These are phyloP conservation scores for Macrochelys suwanniensis DNA, from an alignment of 2,797 vertebrate genomes.

Conservation along the genomic window DNA sequence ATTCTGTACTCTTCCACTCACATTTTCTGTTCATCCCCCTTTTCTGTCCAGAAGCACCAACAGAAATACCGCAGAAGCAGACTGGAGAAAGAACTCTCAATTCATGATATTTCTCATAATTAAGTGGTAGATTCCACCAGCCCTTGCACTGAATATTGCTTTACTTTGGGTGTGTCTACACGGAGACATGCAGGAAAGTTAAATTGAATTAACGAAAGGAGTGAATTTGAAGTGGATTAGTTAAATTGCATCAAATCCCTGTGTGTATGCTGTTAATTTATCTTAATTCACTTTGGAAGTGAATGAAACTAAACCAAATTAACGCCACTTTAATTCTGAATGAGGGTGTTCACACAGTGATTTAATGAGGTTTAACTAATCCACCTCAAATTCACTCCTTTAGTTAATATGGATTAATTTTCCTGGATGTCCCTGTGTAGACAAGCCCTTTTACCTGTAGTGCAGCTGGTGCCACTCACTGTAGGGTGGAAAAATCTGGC, in stretches of 20 bases:
- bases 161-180: neutral
- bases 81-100: neutral
- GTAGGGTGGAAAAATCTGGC: neutral
- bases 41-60: neutral
- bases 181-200: neutral
- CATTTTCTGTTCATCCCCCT: neutral
- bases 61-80: neutral
- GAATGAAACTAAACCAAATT: neutral
- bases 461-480: fast-evolving
- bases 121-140: neutral
- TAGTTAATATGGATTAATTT: neutral
- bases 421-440: fast-evolving
- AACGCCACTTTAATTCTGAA: neutral
- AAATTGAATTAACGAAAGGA: neutral
- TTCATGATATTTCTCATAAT: neutral
- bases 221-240: neutral
- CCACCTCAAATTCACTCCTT: neutral
- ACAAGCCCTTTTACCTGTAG: fast-evolving
- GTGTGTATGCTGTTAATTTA: neutral
- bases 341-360: neutral
- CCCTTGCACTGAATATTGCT: neutral
- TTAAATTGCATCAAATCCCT: neutral
- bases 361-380: no score
- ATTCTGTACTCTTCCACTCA: no score
- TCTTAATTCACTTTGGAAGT: neutral